Evolutionary conservation across 2,888 invertebrate species (phyloP), one percentile per base, ranked within the genome.

Genomic region (Hemithea aestivaria): DNA sequence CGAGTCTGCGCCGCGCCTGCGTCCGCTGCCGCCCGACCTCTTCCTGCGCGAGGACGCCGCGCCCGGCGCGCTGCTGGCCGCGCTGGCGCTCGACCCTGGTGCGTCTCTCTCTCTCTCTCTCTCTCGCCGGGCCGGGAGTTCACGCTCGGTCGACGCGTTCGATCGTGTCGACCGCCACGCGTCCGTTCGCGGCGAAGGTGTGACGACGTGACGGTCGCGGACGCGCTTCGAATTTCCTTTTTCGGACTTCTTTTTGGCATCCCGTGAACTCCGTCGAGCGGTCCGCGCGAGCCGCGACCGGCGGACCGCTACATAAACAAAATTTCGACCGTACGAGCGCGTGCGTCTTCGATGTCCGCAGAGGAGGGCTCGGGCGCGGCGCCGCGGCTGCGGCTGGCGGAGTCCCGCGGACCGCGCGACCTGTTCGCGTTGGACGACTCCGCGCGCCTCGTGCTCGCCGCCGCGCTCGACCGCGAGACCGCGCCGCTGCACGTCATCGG

Each of bases 381-480:
- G 41, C 54, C 44, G 48, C 56, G 48, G 44, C 57, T 40, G 27
- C 62, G 58, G 6, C 66, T 74, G 26, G 74, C 73, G 40, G 58
- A 68, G 20, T 58, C 62, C 24, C 80, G 84, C 10, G 88, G 89
- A 45, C 90, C 89, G 43, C 88, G 87, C 39, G 90, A 89, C 16
- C 88, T 91, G 49, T 96, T 96, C 75, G 84, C 90, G 9, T 85
- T 96, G 23, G 94, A 94, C 63, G 83, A 89, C 16, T 87, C 88
- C 45, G 95, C 94, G 10, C 93, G 94, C 44, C 87, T 96, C n/a
- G 89, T 91, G 35, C 81, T 96, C 9, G 90, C 92, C 6, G 91
- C 91, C 41, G 90, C 91, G 22, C 87, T 96, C 23, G 95, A 96
- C 77, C 90, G 95, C 44, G 96, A 96, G 78, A 63, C 85, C 1